Evolutionary conservation across 2,888 invertebrate genomes (phyloP).

Genomic region (Lumbricus terrestris): DNA sequence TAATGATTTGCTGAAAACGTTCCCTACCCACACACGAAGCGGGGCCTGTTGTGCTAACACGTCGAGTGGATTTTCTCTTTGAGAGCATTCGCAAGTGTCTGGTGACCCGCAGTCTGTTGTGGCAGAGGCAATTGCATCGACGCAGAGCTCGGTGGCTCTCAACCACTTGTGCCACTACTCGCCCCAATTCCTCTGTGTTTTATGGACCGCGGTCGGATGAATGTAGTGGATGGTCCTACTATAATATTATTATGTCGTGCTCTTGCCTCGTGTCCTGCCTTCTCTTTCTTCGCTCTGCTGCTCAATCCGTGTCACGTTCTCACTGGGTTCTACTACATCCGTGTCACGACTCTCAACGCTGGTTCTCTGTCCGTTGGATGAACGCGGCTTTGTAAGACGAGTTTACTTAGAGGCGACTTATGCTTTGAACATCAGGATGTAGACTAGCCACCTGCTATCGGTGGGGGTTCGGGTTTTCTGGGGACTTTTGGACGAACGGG

Average conservation of each 20-base stretch:
- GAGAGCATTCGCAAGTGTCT: background rate
- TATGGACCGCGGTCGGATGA: background rate
- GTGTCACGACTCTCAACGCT: too few species aligned
- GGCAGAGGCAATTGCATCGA: background rate
- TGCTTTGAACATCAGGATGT: background rate
- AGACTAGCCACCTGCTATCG: too few species aligned
- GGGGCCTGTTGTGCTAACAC: background rate
- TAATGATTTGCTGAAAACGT: background rate
- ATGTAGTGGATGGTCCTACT: background rate
- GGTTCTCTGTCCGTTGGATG: background rate
- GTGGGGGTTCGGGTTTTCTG: too few species aligned
- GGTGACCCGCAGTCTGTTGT: background rate
- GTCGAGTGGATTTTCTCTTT: background rate
- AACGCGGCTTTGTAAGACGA: too few species aligned
- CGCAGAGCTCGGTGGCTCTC: background rate
- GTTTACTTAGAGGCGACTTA: background rate
- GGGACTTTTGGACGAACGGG: too few species aligned
- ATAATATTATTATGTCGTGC: background rate
- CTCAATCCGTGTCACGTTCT: too few species aligned
- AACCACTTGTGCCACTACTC: background rate
- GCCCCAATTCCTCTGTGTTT: background rate
- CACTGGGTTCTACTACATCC: too few species aligned
- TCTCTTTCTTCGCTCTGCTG: too few species aligned
- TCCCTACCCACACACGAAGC: background rate
- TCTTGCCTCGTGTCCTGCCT: background rate